Evolutionary conservation across 2,797 vertebrate species (phyloP).

Genomic region (Myripristis jacobus): DNA sequence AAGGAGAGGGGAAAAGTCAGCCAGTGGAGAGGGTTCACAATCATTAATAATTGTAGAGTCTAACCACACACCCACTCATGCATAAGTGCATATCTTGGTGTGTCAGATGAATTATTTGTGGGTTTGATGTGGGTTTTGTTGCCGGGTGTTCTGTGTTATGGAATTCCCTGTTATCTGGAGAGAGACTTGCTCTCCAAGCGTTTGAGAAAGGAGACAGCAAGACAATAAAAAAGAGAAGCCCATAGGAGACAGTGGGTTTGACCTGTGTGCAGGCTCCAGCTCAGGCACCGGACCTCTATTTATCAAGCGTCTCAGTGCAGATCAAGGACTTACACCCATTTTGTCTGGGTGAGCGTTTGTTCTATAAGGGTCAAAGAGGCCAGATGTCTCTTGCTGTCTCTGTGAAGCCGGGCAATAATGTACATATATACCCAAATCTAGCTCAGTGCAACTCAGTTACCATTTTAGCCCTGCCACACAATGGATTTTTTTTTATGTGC

Average conservation of each 20-base stretch:
- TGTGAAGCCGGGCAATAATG: background rate
- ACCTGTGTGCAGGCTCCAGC: slow-evolving; percentile 43
- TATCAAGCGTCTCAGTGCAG: slow-evolving; percentile 44
- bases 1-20: background rate
- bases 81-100: slow-evolving; percentile 59
- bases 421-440: background rate
- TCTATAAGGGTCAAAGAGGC: slow-evolving; percentile 42
- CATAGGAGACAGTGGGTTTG: slow-evolving; percentile 28
- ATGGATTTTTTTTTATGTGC: background rate
- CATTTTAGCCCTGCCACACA: background rate
- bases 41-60: slow-evolving; percentile 56
- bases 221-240: slow-evolving; percentile 7
- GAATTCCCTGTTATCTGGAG: slow-evolving; percentile 69
- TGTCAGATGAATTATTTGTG: slow-evolving; percentile 73
- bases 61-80: slow-evolving; percentile 31
- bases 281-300: slow-evolving; percentile 49
- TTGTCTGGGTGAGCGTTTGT: slow-evolving; percentile 20
- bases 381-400: slow-evolving; percentile 38
- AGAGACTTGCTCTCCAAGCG: slow-evolving; percentile 55
- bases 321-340: slow-evolving; percentile 29
- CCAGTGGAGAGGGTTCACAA: background rate
- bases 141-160: slow-evolving; percentile 78
- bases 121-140: slow-evolving; percentile 64
- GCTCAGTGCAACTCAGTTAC: slow-evolving; percentile 7
- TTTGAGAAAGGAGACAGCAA: slow-evolving; percentile 43